These are phyloP conservation scores for Fopius arisanus DNA, from an alignment of 1,140 invertebrate genomes.

Conservation along the genomic window DNA sequence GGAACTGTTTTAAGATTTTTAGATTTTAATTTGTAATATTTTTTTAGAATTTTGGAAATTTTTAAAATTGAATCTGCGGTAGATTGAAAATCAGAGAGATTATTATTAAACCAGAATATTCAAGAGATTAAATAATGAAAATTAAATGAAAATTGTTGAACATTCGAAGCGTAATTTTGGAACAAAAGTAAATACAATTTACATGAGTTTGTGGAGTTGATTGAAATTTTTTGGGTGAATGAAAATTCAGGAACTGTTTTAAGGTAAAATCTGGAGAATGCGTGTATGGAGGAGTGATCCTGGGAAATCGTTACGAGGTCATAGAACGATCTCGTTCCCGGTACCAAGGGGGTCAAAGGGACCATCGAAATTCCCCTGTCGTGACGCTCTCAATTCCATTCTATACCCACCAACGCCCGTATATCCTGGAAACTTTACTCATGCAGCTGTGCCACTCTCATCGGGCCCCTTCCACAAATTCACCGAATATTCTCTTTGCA, in stretches of 20 bases:
- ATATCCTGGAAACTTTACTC: conserved; percentile 6
- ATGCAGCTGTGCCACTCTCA: conserved; percentile 5
- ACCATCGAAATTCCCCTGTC: not conserved
- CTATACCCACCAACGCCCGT: not conserved
- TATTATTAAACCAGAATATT: too few species aligned
- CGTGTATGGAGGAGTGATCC: not conserved
- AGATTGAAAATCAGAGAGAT: too few species aligned
- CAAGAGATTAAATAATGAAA: too few species aligned
- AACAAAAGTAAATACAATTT: too few species aligned
- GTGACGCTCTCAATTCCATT: conserved; percentile 9
- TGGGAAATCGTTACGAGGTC: conserved; percentile 12
- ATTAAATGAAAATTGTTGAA: too few species aligned
- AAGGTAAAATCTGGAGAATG: conserved; percentile 12
- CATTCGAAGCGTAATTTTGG: too few species aligned
- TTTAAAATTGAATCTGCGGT: too few species aligned
- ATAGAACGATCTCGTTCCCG: not conserved
- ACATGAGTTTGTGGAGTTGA: too few species aligned
- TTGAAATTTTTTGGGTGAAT: too few species aligned
- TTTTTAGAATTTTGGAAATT: too few species aligned
- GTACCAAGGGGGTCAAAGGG: not conserved
- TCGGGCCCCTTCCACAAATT: not conserved
- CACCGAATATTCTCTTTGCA: not conserved
- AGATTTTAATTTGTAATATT: too few species aligned
- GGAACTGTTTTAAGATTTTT: too few species aligned
- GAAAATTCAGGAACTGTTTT: not conserved